phyloP scores from a whole-genome alignment of 2,113 vertebrate species.

The Ophthalmolycus amberensis region DNA sequence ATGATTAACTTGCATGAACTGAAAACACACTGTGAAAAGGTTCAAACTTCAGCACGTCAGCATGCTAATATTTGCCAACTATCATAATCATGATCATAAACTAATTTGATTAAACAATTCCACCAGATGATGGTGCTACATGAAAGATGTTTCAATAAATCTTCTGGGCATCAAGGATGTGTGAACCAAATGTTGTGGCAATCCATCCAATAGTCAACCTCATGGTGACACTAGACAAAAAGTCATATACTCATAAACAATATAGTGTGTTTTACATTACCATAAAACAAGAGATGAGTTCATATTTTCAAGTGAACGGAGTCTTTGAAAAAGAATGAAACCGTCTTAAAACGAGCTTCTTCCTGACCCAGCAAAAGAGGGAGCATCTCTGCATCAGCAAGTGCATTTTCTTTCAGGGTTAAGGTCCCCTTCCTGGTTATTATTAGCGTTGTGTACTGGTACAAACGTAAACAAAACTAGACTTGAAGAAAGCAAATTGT shows the following conservation, averaged over 20 bases:
- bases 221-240: neutral
- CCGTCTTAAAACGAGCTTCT: neutral
- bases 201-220: neutral
- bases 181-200: neutral
- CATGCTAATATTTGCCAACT: too few species aligned
- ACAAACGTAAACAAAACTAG: slow-evolving; percentile 45
- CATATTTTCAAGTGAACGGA: neutral
- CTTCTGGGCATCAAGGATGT: neutral
- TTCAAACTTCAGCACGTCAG: too few species aligned
- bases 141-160: neutral
- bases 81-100: neutral
- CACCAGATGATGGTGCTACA: neutral
- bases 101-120: neutral
- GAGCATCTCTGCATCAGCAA: slow-evolving; percentile 12
- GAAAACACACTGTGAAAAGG: too few species aligned
- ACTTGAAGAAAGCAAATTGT: slow-evolving; percentile 41
- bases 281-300: neutral
- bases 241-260: neutral
- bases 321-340: neutral
- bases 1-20: too few species aligned
- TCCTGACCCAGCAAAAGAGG: slow-evolving; percentile 11
- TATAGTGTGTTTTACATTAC: neutral
- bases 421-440: slow-evolving; percentile 16
- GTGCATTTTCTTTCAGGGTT: neutral
- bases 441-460: slow-evolving; percentile 11